Base-by-base conservation (phyloP, 2,888 invertebrate species). In the Trilocha varians region DNA sequence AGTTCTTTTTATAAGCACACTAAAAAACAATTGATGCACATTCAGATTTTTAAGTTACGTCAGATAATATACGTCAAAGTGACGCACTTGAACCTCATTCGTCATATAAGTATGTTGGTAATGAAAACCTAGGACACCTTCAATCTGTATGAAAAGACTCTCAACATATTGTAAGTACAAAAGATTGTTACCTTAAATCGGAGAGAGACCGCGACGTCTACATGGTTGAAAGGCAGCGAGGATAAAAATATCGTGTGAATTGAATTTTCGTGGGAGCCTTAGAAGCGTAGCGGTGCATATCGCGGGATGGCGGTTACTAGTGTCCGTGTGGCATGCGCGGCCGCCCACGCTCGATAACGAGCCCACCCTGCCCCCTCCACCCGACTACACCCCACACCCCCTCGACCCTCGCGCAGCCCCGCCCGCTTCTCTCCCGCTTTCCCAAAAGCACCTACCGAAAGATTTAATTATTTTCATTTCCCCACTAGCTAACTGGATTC, bases 261-360 rank as follows among this genome's bases (percentile, higher is more conserved):
- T 47, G 50, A 48, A 54, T 55, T 62, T 55, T 52, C 53, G 50
- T 56, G 54, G 51, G 57, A 53, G 61, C 55, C 49, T 53, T 52
- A 46, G 46, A 47, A 61, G 64, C 61, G 63, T 66, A 65, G 64
- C 57, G 55, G 62, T 68, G 67, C 74, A 71, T 69, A 55, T 61
- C 72, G 70, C 65, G 60, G 60, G 56, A 55, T 49, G 61, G 62
- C 57, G 55, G 54, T 56, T 57, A 52, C 59, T 52, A 51, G 51
- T 55, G 59, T 9, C 25, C 25, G 55, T 57, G 53, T 59, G 66
- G 51, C 73, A 77, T 70, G 72, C 69, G 71, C 79, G 72, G 47
- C 65, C 82, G 78, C 80, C 82, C 78, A 83, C 83, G 83, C 60
- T 84, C 83, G 78, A 84, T 84, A 83, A 48, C 49, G 48, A 59